These are phyloP conservation scores for Thermophis baileyi DNA, from an alignment of 2,113 vertebrate genomes.

Conservation along the genomic window DNA sequence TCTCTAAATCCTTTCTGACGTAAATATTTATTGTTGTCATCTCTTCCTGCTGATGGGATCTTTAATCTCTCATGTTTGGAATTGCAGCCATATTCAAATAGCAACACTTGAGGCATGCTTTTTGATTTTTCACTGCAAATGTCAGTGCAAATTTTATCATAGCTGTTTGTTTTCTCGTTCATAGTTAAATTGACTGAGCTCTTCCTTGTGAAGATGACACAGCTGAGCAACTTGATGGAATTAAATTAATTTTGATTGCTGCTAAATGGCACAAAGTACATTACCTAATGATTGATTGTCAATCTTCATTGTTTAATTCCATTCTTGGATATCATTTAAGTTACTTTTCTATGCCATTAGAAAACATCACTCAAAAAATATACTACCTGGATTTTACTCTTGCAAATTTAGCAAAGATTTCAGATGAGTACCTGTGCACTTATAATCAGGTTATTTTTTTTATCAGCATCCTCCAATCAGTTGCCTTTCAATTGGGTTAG, in stretches of 20 bases:
- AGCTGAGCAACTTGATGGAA: constrained; percentile 30
- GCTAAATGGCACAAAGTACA: constrained; percentile 45
- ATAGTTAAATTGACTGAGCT: constrained; percentile 32
- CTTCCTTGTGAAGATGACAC: constrained; percentile 27
- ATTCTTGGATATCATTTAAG: constrained; percentile 1
- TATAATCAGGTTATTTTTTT: constrained; percentile 8
- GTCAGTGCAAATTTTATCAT: constrained; percentile 29
- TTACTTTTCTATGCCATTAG: constrained; percentile 27
- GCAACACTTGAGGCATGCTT: constrained; percentile 31
- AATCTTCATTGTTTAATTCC: constrained; percentile 27
- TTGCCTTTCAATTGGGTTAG: not conserved
- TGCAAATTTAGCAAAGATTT: constrained; percentile 32
- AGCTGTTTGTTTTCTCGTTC: constrained; percentile 33
- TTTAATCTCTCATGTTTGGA: constrained; percentile 21
- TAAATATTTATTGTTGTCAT: constrained; percentile 31
- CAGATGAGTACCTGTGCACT: not conserved
- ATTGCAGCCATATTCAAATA: constrained; percentile 32
- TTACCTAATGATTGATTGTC: constrained; percentile 36
- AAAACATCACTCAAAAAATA: constrained; percentile 27
- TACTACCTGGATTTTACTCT: constrained; percentile 19
- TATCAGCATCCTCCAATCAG: not conserved
- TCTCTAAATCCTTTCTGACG: not conserved
- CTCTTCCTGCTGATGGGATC: constrained; percentile 46
- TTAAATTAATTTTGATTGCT: constrained; percentile 42
- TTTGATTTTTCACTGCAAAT: constrained; percentile 43